Evolutionary conservation across 2,113 vertebrate species (phyloP), one percentile per base, ranked within the genome.

Genomic region (Pao palembangensis): DNA sequence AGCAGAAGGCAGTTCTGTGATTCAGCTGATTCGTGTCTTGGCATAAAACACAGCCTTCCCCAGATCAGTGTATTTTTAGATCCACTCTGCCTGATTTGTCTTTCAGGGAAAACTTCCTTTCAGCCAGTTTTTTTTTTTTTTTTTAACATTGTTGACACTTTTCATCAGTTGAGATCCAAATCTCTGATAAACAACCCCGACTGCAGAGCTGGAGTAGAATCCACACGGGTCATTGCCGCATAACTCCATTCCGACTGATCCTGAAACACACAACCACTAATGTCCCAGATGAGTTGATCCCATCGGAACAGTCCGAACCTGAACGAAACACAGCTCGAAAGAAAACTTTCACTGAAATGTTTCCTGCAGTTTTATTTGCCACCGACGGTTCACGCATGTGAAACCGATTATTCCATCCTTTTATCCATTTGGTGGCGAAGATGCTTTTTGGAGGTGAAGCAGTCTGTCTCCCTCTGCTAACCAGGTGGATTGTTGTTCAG

Each of bases 271-370:
- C 69, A 61, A 62, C 43, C 52, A 19, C 60, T 56, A 80, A 78
- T 56, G 66, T 76, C 79, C 67, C 52, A 19, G 54, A 69, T n/a
- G 51, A 73, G 70, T 76, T 68, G 75, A 79, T 79, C 73, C 71
- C 42, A 48, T 76, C 65, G 67, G 69, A 74, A 63, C 64, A 64
- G 61, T 59, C 57, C 47, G 64, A 57, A 25, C 74, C 52, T 49
- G 15, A 50, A 43, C 15, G 46, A 69, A 69, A 56, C 41, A 64
- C 49, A 49, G 61, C 28, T 31, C 28, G 8, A 31, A 31, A 31
- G 28, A 31, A 31, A 31, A 31, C 28, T 31, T 31, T 31, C 8
- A 31, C 28, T 3, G 5, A 31, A 31, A 31, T 6, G 28, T 31
- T 31, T 31, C 8, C 28, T 7, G 28, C 28, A 31, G 28, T 31